Evolutionary conservation across 2,797 vertebrate genomes (phyloP).

Genomic region (Columba guinea): DNA sequence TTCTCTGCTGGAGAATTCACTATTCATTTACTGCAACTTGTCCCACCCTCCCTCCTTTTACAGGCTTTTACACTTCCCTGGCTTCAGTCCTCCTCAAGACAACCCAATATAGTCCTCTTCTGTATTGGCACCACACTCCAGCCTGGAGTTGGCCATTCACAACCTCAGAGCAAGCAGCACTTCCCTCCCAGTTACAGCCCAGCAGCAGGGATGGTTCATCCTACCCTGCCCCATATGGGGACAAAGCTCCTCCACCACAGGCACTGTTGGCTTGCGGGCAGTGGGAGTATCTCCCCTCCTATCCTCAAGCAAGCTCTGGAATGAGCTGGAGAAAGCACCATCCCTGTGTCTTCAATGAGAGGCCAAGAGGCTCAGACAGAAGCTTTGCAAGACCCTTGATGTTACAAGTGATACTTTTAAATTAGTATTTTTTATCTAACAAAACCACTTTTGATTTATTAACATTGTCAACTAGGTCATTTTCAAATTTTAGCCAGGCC

Average conservation of each 20-base stretch:
- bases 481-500: not conserved
- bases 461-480: not conserved
- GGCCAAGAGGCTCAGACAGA: not conserved
- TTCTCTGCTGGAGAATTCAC: not conserved
- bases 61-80: not conserved
- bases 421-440: not conserved
- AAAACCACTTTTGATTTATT: not conserved
- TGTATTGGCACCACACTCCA: not conserved
- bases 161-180: not conserved
- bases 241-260: not conserved
- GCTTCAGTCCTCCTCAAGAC: not conserved
- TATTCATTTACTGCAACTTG: not conserved
- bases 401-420: not conserved
- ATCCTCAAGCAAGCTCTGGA: not conserved
- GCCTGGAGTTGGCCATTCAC: not conserved
- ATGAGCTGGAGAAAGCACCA: not conserved
- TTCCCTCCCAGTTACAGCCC: not conserved
- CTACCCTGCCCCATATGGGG: not conserved
- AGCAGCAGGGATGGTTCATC: not conserved
- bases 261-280: not conserved
- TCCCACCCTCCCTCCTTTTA: not conserved
- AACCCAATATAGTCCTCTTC: not conserved
- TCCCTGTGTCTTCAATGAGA: not conserved
- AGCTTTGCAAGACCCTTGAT: not conserved
- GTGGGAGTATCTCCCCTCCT: not conserved